Evolutionary conservation across 2,113 vertebrate species (phyloP), one percentile per base, ranked within the genome.

Genomic region (Trematocara marginatum): DNA sequence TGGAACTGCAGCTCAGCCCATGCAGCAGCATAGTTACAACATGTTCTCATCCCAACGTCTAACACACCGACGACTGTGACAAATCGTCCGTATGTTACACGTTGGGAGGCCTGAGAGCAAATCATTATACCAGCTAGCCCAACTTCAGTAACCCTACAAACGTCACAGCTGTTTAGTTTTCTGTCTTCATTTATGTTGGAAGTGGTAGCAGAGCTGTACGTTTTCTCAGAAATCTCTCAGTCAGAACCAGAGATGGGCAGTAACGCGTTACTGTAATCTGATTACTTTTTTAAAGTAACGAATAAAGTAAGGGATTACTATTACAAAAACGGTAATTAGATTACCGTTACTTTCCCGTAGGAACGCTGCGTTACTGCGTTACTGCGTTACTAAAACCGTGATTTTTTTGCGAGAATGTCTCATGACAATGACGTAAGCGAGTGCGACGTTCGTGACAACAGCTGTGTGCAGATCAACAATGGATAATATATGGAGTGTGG

Each of bases 121-220:
- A 34, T 59, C 29, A 34, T 0, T 34, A 59, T 59, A 10, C 0
- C 56, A 59, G 56, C 0, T 0, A 59, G 26, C 0, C 1, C 26
- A 8, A 29, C 54, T 29, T 57, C 26, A 3, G 23, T 8, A 56
- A 56, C 54, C 1, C 54, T 56, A 0, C 2, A 54, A 26, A 54
- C 53, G 0, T 13, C 53, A 7, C 53, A 4, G 51, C n/a, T 53
- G 53, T 26, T 54, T 54, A 54, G 53, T 0, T 56, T 57, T 1
- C 54, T 8, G 54, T 5, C 54, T 56, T 56, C 23, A 15, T 56
- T 56, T 56, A 56, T 56, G 54, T 0, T 15, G 54, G 23, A 29
- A 56, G 53, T 26, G 53, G 4, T 0, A 56, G 0, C 53, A 56
- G 53, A 56, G 53, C 53, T 26, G 20, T 53, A 10, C 0, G 2